Conservation (phyloP, 2,797 vertebrate species). For the Buceros bicornis region DNA sequence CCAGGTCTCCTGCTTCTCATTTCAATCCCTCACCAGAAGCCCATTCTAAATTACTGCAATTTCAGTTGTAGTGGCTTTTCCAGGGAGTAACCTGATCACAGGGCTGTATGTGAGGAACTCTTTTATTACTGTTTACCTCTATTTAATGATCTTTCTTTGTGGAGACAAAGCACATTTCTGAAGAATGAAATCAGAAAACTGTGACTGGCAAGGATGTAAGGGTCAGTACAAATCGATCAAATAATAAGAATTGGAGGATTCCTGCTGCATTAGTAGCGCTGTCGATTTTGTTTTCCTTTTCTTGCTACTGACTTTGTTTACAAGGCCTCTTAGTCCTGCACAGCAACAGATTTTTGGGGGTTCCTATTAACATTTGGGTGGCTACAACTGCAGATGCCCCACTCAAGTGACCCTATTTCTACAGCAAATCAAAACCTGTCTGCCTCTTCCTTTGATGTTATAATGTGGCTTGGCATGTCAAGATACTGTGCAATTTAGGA, state of each 20-base stretch:
- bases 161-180: constrained; percentile 1
- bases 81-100: constrained; percentile 35
- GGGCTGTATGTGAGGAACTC: not conserved
- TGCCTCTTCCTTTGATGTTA: not conserved
- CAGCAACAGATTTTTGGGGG: not conserved
- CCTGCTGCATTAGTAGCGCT: not conserved
- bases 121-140: constrained; percentile 39
- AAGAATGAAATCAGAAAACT: constrained; percentile 12
- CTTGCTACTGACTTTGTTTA: not conserved
- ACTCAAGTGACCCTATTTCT: constrained; percentile 8
- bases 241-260: not conserved
- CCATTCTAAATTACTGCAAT: constrained; percentile 13
- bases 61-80: constrained; percentile 24
- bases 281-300: not conserved
- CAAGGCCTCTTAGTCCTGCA: not conserved
- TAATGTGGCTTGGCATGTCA: constrained; percentile 40
- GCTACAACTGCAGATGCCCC: not conserved
- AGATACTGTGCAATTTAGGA: not conserved
- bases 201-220: not conserved
- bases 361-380: not conserved
- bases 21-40: constrained; percentile 1
- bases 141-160: constrained; percentile 36
- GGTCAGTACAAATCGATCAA: not conserved
- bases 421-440: constrained; percentile 5
- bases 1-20: not conserved